A percentile compares a stretch with the other conserved stretches of the same genome.
phyloP scores from a whole-genome alignment of 2,797 vertebrate genomes.

The Valencia hispanica region DNA sequence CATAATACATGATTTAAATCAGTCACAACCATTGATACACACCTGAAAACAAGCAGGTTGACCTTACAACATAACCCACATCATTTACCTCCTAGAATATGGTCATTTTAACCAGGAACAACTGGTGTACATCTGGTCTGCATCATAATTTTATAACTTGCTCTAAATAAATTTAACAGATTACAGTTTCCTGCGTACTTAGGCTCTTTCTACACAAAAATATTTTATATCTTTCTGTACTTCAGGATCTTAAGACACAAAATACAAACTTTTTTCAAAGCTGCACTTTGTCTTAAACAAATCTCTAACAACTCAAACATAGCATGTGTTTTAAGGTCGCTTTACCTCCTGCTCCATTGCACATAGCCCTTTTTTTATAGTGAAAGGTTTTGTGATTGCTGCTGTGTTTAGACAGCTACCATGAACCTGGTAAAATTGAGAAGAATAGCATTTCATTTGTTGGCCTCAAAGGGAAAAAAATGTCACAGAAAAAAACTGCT shows the following conservation, averaged over 20 bases:
- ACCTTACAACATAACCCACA: background rate
- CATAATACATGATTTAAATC: background rate
- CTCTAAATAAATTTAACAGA: constrained; percentile 6
- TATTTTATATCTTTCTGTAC: background rate
- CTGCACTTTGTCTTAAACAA: background rate
- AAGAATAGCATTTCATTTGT: constrained; percentile 34
- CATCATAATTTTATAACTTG: background rate
- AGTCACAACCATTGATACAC: background rate
- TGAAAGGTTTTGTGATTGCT: constrained; percentile 17
- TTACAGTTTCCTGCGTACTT: constrained; percentile 1
- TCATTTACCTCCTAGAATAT: background rate
- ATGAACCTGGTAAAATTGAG: constrained; percentile 16
- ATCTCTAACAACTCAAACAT: background rate
- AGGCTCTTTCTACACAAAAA: background rate
- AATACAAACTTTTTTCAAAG: background rate
- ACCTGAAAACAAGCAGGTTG: background rate
- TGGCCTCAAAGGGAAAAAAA: constrained; percentile 25
- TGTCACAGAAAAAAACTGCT: constrained; percentile 13
- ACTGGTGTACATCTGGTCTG: background rate
- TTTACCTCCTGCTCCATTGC: background rate
- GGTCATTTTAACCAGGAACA: constrained; percentile 4
- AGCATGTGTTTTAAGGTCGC: background rate
- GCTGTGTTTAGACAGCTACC: background rate
- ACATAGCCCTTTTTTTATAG: constrained; percentile 12
- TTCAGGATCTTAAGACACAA: too few species aligned